A percentile compares a stretch with the other conserved stretches of the same genome.
These are phyloP conservation scores for Palythoa grandiflora DNA, from an alignment of 92 coral and sea anemone species.

Conservation along the genomic window DNA sequence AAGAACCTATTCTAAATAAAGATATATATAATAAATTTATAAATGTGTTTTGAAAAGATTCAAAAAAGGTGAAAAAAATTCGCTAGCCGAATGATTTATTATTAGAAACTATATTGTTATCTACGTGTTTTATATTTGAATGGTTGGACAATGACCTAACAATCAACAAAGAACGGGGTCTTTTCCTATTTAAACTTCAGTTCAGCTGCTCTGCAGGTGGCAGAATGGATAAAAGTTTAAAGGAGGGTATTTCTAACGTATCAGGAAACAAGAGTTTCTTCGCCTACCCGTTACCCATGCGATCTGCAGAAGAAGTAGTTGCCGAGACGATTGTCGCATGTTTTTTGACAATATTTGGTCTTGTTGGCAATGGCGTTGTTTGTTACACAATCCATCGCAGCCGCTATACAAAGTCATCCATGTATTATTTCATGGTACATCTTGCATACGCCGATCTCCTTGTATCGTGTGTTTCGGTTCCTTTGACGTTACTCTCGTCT, in stretches of 20 bases:
- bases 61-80: background rate
- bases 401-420: conserved; percentile 73
- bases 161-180: background rate
- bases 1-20: background rate
- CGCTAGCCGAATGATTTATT: background rate
- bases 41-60: background rate
- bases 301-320: conserved; percentile 62
- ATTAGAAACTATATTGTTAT: background rate
- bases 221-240: conserved; percentile 8
- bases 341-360: conserved; percentile 61
- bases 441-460: conserved; percentile 79
- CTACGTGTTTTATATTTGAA: background rate
- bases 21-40: background rate
- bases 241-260: background rate
- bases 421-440: conserved; percentile 77
- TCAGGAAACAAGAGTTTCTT: background rate
- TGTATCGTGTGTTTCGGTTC: conserved; percentile 75
- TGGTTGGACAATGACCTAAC: background rate
- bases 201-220: background rate
- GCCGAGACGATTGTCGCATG: conserved; percentile 73
- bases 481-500: conserved; percentile 72
- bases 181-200: background rate
- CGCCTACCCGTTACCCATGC: conserved; percentile 58
- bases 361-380: conserved; percentile 76
- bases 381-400: conserved; percentile 72